Conservation (phyloP, 2,797 vertebrate genomes). For the Australoheros facetus region DNA sequence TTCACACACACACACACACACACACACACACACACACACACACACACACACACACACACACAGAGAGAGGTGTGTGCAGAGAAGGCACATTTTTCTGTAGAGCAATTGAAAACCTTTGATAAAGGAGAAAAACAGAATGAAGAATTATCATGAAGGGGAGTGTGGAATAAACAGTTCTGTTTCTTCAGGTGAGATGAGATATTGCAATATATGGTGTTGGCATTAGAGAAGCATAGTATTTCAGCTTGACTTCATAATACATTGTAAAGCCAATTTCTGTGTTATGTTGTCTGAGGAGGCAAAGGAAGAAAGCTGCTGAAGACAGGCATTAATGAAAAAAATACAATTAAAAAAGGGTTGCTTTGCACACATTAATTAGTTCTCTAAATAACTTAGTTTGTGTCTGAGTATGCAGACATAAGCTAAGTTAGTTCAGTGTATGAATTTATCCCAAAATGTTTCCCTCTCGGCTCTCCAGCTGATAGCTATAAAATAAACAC, state of each 20-base stretch:
- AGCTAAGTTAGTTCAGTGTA: not conserved
- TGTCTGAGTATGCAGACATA: not conserved
- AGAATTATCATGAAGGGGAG: not conserved
- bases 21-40: too few relatives aligned
- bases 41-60: too few relatives aligned
- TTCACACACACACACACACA: not conserved
- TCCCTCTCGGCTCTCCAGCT: slow-evolving; percentile 12
- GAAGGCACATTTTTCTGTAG: slow-evolving; percentile 1
- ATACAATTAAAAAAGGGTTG: not conserved
- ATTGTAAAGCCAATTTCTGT: not conserved
- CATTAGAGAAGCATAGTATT: slow-evolving; percentile 6
- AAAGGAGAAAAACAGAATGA: slow-evolving; percentile 30
- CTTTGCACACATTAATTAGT: not conserved
- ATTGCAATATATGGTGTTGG: slow-evolving; percentile 2
- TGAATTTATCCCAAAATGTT: not conserved
- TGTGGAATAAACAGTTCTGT: slow-evolving; percentile 18
- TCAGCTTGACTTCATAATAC: slow-evolving; percentile 1
- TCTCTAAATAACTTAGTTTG: not conserved
- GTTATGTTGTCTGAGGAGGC: not conserved
- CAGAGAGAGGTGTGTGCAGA: not conserved
- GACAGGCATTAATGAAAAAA: not conserved
- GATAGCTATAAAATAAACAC: slow-evolving; percentile 36
- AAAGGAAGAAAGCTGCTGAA: not conserved
- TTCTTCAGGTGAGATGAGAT: slow-evolving; percentile 37
- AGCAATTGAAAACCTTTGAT: slow-evolving; percentile 24